Evolutionary conservation across 2,797 vertebrate species (phyloP), one percentile per base, ranked within the genome.

Genomic region (Acomys russatus): DNA sequence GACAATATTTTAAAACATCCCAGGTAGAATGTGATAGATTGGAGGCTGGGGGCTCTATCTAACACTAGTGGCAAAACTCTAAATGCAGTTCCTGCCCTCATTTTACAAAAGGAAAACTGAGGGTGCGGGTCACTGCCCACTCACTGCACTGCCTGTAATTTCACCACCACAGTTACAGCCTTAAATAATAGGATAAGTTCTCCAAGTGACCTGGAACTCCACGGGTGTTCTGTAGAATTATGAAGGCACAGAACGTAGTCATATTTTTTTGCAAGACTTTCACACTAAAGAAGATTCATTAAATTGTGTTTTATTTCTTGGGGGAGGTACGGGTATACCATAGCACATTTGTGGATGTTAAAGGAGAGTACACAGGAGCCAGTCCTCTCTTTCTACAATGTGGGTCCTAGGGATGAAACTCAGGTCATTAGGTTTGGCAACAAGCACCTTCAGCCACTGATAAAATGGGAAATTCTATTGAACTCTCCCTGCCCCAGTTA

Each of bases 231-330:
- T 3, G 56, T 49, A 30, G 82, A 93, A 68, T 94, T 90, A 94
- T n/a, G 56, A 94, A 88, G 74, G 61, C 59, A 77, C 1, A 14
- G 33, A 74, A 90, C 33, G 74, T 51, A 83, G 56, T 74, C 63
- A 92, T n/a, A 80, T 9, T 90, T 92, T 90, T 92, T 90, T 44
- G 9, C 14, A 93, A 90, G 73, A 22, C 54, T 95, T 94, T 90
- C 61, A 97, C 82, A 49, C 71, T 74, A 25, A 80, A 86, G 61
- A n/a, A 90, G 49, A 88, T 70, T 78, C 15, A 56, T 49, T 70
- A 78, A 92, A 20, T 59, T 23, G 54, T 51, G 33, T 23, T 68
- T n/a, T 38, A 73, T 73, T 17, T n/a, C 51, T 25, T 35, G 25
- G 49, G 22, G 12, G 44, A 11, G 30, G 66, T 30, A n/a, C 23